Percentiles rank a stretch among this genome's conserved stretches.
Evolutionary conservation across 2,113 vertebrate species (phyloP).

Genomic region (Ivindomyrus marchei): DNA sequence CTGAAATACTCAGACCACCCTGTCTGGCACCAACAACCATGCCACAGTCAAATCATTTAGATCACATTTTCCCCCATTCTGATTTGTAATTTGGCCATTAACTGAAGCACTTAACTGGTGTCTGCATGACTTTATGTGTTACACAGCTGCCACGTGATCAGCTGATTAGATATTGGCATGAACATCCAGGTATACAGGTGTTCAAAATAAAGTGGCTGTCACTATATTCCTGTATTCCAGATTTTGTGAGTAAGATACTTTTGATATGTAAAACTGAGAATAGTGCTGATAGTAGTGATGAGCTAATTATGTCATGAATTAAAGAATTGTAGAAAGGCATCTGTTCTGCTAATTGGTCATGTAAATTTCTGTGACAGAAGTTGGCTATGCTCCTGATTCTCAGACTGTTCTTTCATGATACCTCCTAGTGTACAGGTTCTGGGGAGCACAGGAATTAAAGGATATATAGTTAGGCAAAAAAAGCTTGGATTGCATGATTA

Average conservation of each 20-base stretch:
- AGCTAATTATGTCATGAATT: neutral
- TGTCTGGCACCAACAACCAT: neutral
- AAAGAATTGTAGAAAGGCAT: neutral
- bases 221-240: neutral
- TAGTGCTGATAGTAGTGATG: neutral
- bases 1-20: neutral
- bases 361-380: constrained; percentile 1
- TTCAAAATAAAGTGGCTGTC: neutral
- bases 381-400: neutral
- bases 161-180: neutral
- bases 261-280: neutral
- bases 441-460: neutral
- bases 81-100: neutral
- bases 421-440: neutral
- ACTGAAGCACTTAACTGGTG: neutral
- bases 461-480: neutral
- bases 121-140: neutral
- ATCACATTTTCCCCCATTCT: neutral
- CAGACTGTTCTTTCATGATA: neutral
- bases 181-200: neutral
- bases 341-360: neutral
- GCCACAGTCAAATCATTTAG: neutral
- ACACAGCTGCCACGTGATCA: neutral
- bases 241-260: neutral
- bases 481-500: neutral